A percentile compares a stretch with the other conserved stretches of the same genome.
Evolutionary conservation across 1,140 invertebrate species (phyloP).

Genomic region (Mesaphorura yosii): DNA sequence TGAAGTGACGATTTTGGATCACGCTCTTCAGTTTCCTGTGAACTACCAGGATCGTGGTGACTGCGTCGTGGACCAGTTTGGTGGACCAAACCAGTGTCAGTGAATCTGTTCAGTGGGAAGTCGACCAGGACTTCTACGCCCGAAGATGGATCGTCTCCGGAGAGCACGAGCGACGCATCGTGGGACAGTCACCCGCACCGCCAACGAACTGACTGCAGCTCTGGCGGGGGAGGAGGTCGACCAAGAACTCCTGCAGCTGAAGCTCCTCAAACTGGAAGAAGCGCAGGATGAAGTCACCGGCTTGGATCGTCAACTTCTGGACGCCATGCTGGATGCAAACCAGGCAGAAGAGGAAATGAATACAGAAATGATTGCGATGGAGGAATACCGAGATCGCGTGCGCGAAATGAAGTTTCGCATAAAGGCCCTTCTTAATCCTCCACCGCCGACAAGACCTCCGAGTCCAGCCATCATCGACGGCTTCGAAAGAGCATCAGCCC

Average conservation of each 20-base stretch:
- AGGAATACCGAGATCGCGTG: not conserved
- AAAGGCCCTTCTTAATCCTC: no score
- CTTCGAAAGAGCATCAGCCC: not conserved
- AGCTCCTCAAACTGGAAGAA: not conserved
- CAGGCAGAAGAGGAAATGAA: not conserved
- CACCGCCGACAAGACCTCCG: no score
- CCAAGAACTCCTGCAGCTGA: not conserved
- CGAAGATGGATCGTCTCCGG: not conserved
- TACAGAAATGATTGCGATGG: not conserved
- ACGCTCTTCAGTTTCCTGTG: no score
- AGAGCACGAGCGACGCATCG: not conserved
- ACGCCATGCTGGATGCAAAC: not conserved
- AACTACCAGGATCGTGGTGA: no score
- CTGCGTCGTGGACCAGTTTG: no score
- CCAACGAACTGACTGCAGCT: not conserved
- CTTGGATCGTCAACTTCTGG: not conserved
- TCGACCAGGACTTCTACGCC: no score
- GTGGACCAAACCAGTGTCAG: no score
- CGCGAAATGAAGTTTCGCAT: not conserved
- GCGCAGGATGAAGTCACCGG: not conserved
- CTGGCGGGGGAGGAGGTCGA: not conserved
- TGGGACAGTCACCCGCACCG: not conserved
- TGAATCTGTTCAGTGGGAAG: no score
- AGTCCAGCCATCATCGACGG: not conserved
- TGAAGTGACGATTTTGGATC: no score